phyloP scores from a whole-genome alignment of 2,888 invertebrate genomes.

The Aproaerema taeniolella region DNA sequence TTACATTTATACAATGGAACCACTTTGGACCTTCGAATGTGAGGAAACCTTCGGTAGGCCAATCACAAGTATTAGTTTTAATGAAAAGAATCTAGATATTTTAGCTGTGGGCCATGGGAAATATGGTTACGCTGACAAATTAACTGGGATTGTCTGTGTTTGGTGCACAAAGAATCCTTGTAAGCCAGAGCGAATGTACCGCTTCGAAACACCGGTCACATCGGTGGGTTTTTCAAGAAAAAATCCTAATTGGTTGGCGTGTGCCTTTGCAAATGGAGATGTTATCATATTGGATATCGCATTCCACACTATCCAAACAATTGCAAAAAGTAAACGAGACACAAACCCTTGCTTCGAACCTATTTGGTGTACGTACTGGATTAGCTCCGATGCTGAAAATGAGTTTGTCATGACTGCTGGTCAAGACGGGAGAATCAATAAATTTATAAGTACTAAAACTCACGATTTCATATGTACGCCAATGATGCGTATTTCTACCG shows the following conservation, averaged over 20 bases:
- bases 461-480: constrained; percentile 78
- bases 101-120: constrained; percentile 87
- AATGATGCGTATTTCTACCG: constrained; percentile 81
- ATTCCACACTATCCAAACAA: constrained; percentile 59
- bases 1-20: constrained; percentile 80
- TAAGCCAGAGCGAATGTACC: constrained; percentile 83
- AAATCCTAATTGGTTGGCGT: constrained; percentile 84
- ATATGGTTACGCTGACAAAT: constrained; percentile 74
- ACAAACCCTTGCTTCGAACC: constrained; percentile 81
- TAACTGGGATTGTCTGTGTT: constrained; percentile 81
- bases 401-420: constrained; percentile 78
- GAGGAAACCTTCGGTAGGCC: constrained; percentile 69
- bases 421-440: constrained; percentile 79
- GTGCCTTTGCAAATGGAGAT: constrained; percentile 85
- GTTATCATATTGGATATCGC: constrained; percentile 85
- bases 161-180: constrained; percentile 91
- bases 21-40: constrained; percentile 82
- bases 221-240: constrained; percentile 82
- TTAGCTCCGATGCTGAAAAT: constrained; percentile 46
- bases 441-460: constrained; percentile 74
- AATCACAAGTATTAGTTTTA: constrained; percentile 81
- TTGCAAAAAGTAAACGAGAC: constrained; percentile 75
- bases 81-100: constrained; percentile 81
- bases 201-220: constrained; percentile 80
- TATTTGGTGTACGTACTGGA: constrained; percentile 82